Conservation (phyloP, 2,888 invertebrate species). For the Tipula unca region DNA sequence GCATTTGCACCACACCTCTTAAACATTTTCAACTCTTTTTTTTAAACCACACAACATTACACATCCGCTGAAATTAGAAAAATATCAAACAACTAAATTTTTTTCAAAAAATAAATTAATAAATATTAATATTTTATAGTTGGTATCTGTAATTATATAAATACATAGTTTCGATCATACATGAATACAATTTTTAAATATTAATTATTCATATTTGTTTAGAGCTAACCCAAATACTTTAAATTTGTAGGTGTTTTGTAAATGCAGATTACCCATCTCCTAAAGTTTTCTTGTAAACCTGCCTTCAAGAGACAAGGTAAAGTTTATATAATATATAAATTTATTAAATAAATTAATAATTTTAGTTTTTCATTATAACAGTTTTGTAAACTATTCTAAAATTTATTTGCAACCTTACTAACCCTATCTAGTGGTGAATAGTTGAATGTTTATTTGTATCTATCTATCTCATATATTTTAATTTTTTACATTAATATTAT, state of each 20-base stretch:
- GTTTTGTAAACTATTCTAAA: not conserved
- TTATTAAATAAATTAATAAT: not conserved
- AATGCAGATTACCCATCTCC: slow-evolving; percentile 32
- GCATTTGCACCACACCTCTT: slow-evolving; percentile 22
- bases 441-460: not conserved
- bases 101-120: not conserved
- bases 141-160: not conserved
- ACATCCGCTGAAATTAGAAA: not conserved
- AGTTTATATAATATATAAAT: slow-evolving; percentile 16
- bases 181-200: not conserved
- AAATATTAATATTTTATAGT: not conserved
- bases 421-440: not conserved
- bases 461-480: not conserved
- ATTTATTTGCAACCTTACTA: not conserved
- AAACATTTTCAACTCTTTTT: not conserved
- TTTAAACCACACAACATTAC: not conserved
- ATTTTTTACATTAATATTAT: not conserved
- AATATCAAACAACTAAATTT: not conserved
- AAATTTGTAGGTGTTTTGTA: slow-evolving; percentile 42
- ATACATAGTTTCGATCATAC: not conserved
- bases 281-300: slow-evolving; percentile 20
- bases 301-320: slow-evolving; percentile 24
- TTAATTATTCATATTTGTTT: slow-evolving; percentile 9
- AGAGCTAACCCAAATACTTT: slow-evolving; percentile 23
- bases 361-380: not conserved